phyloP scores from a whole-genome alignment of 2,113 vertebrate species.

The Oreochromis niloticus region DNA sequence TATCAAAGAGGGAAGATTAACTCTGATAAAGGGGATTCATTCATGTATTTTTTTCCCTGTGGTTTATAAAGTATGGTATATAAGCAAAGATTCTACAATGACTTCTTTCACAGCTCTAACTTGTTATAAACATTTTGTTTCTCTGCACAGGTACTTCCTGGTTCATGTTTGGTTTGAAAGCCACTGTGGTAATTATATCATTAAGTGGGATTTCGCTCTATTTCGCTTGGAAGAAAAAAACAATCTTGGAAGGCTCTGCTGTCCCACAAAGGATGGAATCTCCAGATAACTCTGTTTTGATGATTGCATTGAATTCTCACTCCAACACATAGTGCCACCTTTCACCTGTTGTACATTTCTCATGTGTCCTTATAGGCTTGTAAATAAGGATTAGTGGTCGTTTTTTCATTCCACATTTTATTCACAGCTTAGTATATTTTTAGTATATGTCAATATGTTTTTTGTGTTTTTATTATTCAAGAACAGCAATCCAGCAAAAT shows the following conservation, averaged over 20 bases:
- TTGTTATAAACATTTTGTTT: not conserved
- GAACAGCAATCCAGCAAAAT: not conserved
- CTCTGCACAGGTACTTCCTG: not conserved
- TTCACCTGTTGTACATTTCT: not conserved
- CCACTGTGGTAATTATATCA: not conserved
- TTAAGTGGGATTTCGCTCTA: not conserved
- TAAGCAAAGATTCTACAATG: not conserved
- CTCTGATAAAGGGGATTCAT: not conserved
- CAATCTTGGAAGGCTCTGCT: not conserved
- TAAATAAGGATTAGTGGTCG: not conserved
- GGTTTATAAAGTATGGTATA: not conserved
- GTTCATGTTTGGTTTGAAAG: not conserved
- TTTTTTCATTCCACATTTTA: fast-evolving
- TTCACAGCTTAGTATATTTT: fast-evolving
- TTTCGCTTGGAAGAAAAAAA: not conserved
- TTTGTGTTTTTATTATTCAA: not conserved
- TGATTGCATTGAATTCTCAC: not conserved
- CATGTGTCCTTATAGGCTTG: not conserved
- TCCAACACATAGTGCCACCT: not conserved
- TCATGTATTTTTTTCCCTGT: not conserved
- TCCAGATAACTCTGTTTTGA: not conserved
- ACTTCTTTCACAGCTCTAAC: not conserved
- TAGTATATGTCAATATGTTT: not conserved
- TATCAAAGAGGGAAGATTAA: not conserved
- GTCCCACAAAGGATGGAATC: not conserved